Percentiles rank a stretch among this genome's conserved stretches.
phyloP scores from a whole-genome alignment of 2,113 vertebrate species.

The Pipa parva region DNA sequence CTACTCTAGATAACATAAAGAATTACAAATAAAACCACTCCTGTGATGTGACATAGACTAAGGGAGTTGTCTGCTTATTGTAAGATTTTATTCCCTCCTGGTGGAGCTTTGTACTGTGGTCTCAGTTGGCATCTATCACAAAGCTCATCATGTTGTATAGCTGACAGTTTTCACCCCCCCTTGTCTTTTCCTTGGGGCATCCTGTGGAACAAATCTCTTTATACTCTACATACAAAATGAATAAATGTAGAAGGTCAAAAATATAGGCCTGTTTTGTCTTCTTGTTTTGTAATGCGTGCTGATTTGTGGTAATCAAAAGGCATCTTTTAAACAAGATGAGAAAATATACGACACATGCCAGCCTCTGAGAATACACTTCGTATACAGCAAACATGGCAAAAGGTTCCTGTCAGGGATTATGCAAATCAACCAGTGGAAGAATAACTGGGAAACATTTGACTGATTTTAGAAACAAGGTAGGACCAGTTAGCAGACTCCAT shows the following conservation, averaged over 20 bases:
- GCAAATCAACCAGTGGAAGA: too few species aligned
- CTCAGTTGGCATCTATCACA: slow-evolving; percentile 19
- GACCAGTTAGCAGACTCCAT: too few species aligned
- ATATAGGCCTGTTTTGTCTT: too few species aligned
- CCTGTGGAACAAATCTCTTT: slow-evolving; percentile 10
- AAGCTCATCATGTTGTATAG: background rate
- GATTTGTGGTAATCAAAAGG: slow-evolving; percentile 3
- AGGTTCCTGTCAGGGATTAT: too few species aligned
- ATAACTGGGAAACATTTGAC: too few species aligned
- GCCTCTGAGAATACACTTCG: too few species aligned
- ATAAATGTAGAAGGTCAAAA: slow-evolving; percentile 12
- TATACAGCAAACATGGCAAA: too few species aligned
- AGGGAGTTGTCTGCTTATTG: slow-evolving; percentile 21
- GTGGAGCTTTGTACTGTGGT: slow-evolving; percentile 25
- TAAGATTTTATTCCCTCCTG: slow-evolving; percentile 29
- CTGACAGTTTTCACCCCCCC: slow-evolving; percentile 27
- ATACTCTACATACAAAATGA: background rate
- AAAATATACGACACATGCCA: background rate
- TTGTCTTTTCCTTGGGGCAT: slow-evolving; percentile 6
- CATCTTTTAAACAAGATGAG: background rate
- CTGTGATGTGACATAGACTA: slow-evolving; percentile 31
- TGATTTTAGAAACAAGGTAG: too few species aligned
- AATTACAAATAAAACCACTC: slow-evolving; percentile 17
- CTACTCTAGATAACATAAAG: slow-evolving; percentile 10
- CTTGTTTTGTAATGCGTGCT: slow-evolving; percentile 1